These are phyloP conservation scores for Etia nguti DNA, from an alignment of 2,113 vertebrate genomes.

Conservation along the genomic window DNA sequence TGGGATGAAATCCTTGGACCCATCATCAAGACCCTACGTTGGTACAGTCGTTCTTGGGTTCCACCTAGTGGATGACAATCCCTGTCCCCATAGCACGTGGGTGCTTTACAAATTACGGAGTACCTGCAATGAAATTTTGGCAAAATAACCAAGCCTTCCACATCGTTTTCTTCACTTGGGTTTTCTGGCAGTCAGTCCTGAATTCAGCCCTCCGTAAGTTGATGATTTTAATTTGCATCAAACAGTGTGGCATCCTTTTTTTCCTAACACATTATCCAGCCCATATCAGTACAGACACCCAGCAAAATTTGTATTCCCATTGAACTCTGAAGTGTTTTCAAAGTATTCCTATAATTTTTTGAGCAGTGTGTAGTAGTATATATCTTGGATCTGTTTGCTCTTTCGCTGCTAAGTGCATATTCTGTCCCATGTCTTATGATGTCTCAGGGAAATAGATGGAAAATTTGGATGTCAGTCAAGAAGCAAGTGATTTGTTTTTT, in stretches of 20 bases:
- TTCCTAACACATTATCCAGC: accelerated
- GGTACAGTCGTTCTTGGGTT: neutral
- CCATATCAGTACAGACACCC: neutral
- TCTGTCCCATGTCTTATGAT: neutral
- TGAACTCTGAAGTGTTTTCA: neutral
- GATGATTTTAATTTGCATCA: neutral
- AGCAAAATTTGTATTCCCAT: neutral
- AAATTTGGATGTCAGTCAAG: neutral
- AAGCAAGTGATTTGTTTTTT: neutral
- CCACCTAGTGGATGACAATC: neutral
- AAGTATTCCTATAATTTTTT: neutral
- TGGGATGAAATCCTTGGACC: neutral
- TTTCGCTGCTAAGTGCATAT: neutral
- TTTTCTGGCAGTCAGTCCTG: neutral
- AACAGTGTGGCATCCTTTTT: neutral
- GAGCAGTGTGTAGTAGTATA: neutral
- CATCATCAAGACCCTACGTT: neutral
- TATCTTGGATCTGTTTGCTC: neutral
- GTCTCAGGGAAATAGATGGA: neutral
- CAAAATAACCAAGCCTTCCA: accelerated
- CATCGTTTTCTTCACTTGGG: accelerated
- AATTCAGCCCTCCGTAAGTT: neutral
- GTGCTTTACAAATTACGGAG: neutral
- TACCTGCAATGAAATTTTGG: neutral
- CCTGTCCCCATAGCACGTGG: neutral